Conservation (phyloP, 64 coral and sea anemone species). For the Actinia tenebrosa region DNA sequence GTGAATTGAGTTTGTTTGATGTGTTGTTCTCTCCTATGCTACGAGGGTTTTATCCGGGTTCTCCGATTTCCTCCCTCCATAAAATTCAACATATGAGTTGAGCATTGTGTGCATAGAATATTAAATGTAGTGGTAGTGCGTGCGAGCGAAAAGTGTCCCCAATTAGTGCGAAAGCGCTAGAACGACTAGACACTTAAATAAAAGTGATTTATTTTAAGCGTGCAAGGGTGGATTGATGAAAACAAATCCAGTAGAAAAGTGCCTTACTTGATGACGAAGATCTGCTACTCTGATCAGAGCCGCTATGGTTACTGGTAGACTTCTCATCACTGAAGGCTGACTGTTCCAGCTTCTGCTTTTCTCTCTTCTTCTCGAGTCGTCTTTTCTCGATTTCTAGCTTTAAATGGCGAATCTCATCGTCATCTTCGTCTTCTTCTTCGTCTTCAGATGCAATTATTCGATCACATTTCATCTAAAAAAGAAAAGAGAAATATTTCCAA, state of each 20-base stretch:
- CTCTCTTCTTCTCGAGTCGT: constrained; percentile 68
- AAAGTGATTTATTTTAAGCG: not conserved
- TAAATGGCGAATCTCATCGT: constrained; percentile 76
- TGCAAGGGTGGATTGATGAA: not conserved
- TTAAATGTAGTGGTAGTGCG: too few species aligned
- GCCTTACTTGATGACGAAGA: constrained; percentile 59
- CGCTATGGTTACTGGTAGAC: constrained; percentile 23
- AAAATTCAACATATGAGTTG: too few species aligned
- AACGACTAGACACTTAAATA: too few species aligned
- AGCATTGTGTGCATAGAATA: too few species aligned
- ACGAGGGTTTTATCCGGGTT: too few species aligned
- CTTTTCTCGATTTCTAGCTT: constrained; percentile 76
- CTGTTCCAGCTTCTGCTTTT: constrained; percentile 21
- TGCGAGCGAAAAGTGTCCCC: too few species aligned
- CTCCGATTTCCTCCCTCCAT: too few species aligned
- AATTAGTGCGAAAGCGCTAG: too few species aligned
- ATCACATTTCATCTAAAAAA: constrained; percentile 91
- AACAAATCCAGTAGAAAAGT: not conserved
- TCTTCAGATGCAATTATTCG: constrained; percentile 53
- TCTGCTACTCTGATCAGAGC: constrained; percentile 35
- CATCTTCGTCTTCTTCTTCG: constrained; percentile 76
- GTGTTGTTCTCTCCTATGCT: too few species aligned
- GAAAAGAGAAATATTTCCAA: not conserved
- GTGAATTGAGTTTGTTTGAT: too few species aligned
- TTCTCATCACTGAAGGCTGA: constrained; percentile 81